Base-by-base conservation (phyloP, 2,888 invertebrate genomes). In the Drosophila rellima region DNA sequence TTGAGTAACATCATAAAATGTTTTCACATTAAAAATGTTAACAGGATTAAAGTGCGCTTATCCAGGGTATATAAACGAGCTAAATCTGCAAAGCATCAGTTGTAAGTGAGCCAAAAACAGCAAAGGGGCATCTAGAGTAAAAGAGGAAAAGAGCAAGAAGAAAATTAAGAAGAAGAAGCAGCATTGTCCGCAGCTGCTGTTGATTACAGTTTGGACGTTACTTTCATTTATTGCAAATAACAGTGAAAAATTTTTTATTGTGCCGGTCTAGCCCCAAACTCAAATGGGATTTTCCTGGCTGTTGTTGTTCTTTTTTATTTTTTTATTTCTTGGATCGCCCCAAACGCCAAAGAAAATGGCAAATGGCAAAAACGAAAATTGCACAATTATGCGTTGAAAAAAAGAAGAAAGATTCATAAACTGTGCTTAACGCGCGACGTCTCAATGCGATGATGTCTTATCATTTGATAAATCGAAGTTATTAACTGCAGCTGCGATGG, bases 121-220 rank as follows among this genome's bases (percentile, higher is more conserved):
- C 42, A 55, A 70, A 64, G 48, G 61, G 64, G n/a, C 60, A 52
- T 51, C 64, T 44, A 40, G 15, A 44, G 18, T n/a, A 17, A 61
- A 61, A 54, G 29, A 31, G 15, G 45, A 29, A 47, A 47, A 23
- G 33, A 29, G 44, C 26, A 54, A 54, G n/a, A 35, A 39, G 7
- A 54, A 35, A n/a, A n/a, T n/a, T n/a, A 8, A 50, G 29, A 17
- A 37, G 50, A 2, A 23, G 45, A 11, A 50, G 37, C 2, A 40
- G 8, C 17, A 26, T 56, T 75, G 80, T 70, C 73, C 72, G 89
- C 87, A 90, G 80, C 80, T 87, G 87, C 65, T 76, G 74, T 76
- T 82, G 90, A 89, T 89, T 90, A 86, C 87, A 90, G 71, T 81
- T 86, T 75, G 73, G 77, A 79, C 88, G 68, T 89, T 77, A 82